Evolutionary conservation across 2,888 invertebrate genomes (phyloP).

Genomic region (Latrodectus hesperus): DNA sequence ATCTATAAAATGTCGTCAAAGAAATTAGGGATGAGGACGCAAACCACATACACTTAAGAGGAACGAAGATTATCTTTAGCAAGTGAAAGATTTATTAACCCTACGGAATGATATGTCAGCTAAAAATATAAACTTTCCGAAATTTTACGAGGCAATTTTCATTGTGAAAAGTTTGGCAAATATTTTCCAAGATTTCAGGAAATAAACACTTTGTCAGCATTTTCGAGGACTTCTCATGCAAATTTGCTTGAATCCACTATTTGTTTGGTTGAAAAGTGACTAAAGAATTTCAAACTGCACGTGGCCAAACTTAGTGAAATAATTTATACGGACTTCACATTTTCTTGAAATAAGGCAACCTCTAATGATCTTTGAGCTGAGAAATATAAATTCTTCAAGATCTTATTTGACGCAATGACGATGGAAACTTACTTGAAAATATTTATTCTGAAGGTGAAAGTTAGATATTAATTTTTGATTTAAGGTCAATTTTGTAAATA

Average conservation of each 20-base stretch:
- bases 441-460: neutral
- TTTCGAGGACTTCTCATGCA: neutral
- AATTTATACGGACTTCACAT: slow-evolving; percentile 31
- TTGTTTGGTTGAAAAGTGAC: slow-evolving; percentile 2
- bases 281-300: slow-evolving; percentile 16
- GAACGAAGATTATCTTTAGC: no score
- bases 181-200: slow-evolving; percentile 23
- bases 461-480: neutral
- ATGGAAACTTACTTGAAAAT: neutral
- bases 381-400: neutral
- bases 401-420: neutral
- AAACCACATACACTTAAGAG: no score
- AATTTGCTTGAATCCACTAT: slow-evolving; percentile 24
- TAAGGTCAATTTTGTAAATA: neutral
- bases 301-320: slow-evolving; percentile 18
- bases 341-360: slow-evolving; percentile 4
- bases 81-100: no score
- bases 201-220: neutral
- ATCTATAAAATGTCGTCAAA: no score
- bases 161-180: slow-evolving; percentile 31
- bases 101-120: neutral
- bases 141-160: slow-evolving; percentile 16
- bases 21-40: no score
- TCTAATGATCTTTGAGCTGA: neutral
- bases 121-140: neutral